These are phyloP conservation scores for Axea sp. DNA, from an alignment of 2,888 invertebrate species.

Conservation along the genomic window DNA sequence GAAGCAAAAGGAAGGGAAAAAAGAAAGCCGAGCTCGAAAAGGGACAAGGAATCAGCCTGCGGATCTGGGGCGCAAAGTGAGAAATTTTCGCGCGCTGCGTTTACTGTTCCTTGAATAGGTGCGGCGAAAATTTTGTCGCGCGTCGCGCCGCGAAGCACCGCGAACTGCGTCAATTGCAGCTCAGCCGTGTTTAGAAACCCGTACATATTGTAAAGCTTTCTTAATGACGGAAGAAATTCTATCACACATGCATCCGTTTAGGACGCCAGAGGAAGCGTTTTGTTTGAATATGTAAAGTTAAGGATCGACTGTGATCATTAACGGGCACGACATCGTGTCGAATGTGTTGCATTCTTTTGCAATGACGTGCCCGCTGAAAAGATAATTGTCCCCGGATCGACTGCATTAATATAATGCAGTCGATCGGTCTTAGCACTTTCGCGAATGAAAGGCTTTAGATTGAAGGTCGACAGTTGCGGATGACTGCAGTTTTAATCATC, in stretches of 20 bases:
- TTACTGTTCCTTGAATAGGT: slow-evolving; percentile 74
- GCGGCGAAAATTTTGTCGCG: slow-evolving; percentile 46
- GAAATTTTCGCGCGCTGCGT: slow-evolving; percentile 70
- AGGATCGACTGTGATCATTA: slow-evolving; percentile 73
- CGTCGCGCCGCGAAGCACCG: slow-evolving; percentile 44
- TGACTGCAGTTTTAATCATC: slow-evolving; percentile 39
- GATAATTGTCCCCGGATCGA: slow-evolving; percentile 14
- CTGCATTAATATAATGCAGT: slow-evolving; percentile 14
- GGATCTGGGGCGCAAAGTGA: slow-evolving; percentile 71
- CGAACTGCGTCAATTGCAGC: slow-evolving; percentile 65
- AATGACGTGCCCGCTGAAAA: slow-evolving; percentile 6
- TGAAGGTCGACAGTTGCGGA: slow-evolving; percentile 29
- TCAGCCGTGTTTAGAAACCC: slow-evolving; percentile 69
- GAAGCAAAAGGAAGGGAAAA: slow-evolving; percentile 46
- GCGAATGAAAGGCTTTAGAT: slow-evolving; percentile 6
- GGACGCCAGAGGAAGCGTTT: slow-evolving; percentile 74
- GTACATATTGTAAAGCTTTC: slow-evolving; percentile 75
- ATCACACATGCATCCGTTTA: slow-evolving; percentile 78
- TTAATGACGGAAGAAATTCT: slow-evolving; percentile 80
- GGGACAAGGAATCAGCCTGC: slow-evolving; percentile 66
- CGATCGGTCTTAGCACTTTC: slow-evolving; percentile 44
- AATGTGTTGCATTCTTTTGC: slow-evolving; percentile 57
- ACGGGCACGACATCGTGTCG: slow-evolving; percentile 66
- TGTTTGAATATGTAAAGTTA: slow-evolving; percentile 71
- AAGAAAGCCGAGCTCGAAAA: slow-evolving; percentile 47